A percentile compares a stretch with the other conserved stretches of the same genome.
phyloP scores from a whole-genome alignment of 2,113 vertebrate genomes.

The Bombycilla garrulus region DNA sequence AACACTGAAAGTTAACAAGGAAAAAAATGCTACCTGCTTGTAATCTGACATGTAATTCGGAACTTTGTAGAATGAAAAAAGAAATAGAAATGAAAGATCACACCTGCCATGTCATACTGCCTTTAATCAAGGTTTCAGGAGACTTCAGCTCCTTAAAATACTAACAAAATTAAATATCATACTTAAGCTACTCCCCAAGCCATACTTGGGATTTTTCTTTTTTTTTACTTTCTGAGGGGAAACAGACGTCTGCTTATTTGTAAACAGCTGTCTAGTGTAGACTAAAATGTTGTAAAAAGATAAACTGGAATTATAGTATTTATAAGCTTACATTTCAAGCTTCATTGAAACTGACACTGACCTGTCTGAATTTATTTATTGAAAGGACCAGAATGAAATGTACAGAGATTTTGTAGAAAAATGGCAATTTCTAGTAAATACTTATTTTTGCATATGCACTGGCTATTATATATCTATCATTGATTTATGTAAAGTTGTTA shows the following conservation, averaged over 20 bases:
- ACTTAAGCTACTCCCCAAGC: not conserved
- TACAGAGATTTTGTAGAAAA: not conserved
- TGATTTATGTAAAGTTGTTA: not conserved
- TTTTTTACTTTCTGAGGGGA: not conserved
- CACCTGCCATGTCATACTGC: not conserved
- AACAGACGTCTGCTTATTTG: not conserved
- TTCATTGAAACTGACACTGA: not conserved
- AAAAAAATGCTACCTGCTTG: not conserved
- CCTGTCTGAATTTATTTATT: not conserved
- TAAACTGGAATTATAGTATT: not conserved
- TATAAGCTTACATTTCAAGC: not conserved
- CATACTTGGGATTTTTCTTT: not conserved
- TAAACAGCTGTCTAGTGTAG: not conserved
- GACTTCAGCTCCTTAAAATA: not conserved
- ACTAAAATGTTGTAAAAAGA: not conserved
- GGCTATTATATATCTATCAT: not conserved
- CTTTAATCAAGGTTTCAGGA: not conserved
- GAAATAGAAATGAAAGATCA: not conserved
- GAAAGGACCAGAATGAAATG: not conserved
- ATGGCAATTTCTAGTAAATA: accelerated
- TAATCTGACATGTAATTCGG: not conserved
- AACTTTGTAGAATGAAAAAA: not conserved
- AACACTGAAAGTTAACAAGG: not conserved
- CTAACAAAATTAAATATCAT: not conserved
- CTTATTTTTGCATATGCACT: not conserved